Base-by-base conservation (phyloP, 2,797 vertebrate species). In the Passerculus sandwichensis region DNA sequence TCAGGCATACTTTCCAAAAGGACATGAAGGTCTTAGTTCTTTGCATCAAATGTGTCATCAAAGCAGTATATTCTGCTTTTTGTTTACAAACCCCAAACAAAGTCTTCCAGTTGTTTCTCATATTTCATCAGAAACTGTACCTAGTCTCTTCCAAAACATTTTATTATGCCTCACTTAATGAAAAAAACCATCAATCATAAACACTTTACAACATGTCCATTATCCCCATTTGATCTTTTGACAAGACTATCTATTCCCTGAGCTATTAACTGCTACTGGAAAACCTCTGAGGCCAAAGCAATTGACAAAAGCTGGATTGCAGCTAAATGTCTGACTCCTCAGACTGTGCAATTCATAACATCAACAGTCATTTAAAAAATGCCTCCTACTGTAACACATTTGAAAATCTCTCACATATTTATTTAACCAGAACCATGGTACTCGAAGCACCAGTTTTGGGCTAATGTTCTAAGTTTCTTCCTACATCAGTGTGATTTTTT, bases 171-270 rank as follows among this genome's bases (percentile, higher is more conserved):
- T 70, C 20, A 29, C 22, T 70, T 29, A 70, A 53, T 22, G 25
- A 80, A 86, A 69, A 27, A 27, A 0, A 1, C 0, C 6, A 70
- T 69, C 32, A 70, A 44, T 56, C 12, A 34, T 34, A 64, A 76
- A 67, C 15, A 26, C 34, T 83, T 80, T 84, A 23, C 34, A 75
- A 76, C 13, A 40, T 0, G 0, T 11, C 12, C 23, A 59, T 61
- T 51, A 45, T 7, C 13, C 15, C 11, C 2, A 0, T 32, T 38
- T 60, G 44, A 61, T 70, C 22, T 44, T 79, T 73, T 85, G 50
- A 44, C 57, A 69, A 47, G 54, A 42, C 7, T 56, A 0, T 20
- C 7, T 60, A 3, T 26, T 11, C 67, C 65, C 65, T 29, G 57
- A 88, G n/a, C 42, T 88, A 50, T 42, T 57, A 34, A 71, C 15